Base-by-base conservation (phyloP, 2,113 vertebrate species). In the Oreochromis tanganicae region DNA sequence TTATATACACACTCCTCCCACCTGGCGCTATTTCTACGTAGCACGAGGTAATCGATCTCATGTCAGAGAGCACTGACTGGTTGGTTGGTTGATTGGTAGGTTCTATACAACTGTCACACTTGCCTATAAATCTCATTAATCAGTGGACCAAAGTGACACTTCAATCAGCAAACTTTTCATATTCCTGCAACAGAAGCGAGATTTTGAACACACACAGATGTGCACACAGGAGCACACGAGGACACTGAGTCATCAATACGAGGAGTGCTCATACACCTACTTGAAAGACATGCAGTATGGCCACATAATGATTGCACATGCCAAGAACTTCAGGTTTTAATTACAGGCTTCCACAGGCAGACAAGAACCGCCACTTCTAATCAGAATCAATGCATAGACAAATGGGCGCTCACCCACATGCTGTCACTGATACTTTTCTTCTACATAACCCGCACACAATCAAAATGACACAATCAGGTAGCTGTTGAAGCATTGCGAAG, bases 341-440 rank as follows among this genome's bases (percentile, higher is more conserved):
- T 94, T 91, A 92, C 63, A 87, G 50, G 78, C 84, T 90, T 90
- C 81, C 34, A 78, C 50, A n/a, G 81, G 73, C 81, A 56, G 80
- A 88, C 84, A 82, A 34, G 87, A 93, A 68, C 81, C 11, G 91
- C 86, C 88, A 88, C 88, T 79, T 91, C 63, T 79, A 89, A 91
- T 93, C 88, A 84, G 41, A 82, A 81, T 89, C 85, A 84, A 81
- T 71, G 19, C 79, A 55, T 54, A 27, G 66, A 84, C 82, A 84
- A 84, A 89, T 11, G 78, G 57, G 32, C 19, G 38, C 80, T 84
- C 90, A 81, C 86, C 82, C 88, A 90, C 85, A 80, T 56, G 7
- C 84, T 81, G 91, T 89, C 92, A 89, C 87, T 12, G 75, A 83
- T 34, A 73, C 75, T 61, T 82, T 66, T 38, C 50, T 17, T 82